These are phyloP conservation scores for Saxicola maurus DNA, from an alignment of 2,797 vertebrate species.

Conservation along the genomic window DNA sequence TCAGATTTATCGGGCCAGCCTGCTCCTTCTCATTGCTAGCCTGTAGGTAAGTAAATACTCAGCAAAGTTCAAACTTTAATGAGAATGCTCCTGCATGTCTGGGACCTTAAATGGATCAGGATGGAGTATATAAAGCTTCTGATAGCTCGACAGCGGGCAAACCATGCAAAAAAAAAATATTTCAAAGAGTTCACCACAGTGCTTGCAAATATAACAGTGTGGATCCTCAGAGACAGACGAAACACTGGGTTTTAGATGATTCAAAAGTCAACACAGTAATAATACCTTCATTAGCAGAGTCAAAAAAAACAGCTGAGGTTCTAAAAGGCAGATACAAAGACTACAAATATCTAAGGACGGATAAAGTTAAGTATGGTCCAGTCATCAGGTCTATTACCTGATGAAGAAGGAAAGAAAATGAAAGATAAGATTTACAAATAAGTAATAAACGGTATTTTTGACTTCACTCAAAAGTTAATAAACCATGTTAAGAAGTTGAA, in stretches of 20 bases:
- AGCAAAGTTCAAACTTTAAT: background rate
- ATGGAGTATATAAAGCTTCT: background rate
- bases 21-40: background rate
- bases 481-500: background rate
- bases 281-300: background rate
- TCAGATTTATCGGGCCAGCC: background rate
- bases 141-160: background rate
- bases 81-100: background rate
- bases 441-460: background rate
- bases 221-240: background rate
- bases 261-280: background rate
- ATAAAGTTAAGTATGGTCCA: background rate
- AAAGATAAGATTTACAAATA: background rate
- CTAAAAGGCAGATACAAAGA: background rate
- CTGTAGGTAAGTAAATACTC: background rate
- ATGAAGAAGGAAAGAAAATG: background rate
- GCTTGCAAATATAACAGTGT: background rate
- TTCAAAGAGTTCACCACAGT: background rate
- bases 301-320: background rate
- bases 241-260: background rate
- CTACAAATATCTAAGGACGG: background rate
- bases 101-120: background rate
- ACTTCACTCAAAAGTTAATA: background rate
- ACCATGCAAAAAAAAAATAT: background rate
- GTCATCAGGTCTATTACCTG: background rate